Conservation (phyloP, 2,888 invertebrate genomes). For the Mantis religiosa region DNA sequence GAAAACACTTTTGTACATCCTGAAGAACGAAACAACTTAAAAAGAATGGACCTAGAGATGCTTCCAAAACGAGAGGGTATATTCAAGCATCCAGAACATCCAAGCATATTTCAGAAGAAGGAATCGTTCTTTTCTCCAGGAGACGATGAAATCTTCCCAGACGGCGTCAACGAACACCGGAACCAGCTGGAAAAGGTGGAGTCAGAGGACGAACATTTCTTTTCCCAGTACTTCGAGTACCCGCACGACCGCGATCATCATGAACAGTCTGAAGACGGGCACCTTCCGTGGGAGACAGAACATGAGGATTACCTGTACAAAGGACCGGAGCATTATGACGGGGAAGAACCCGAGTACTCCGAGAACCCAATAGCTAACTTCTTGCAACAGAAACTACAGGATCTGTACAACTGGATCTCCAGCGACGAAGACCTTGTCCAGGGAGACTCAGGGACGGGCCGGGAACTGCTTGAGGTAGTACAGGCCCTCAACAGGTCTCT, state of each 20-base stretch:
- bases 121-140: neutral
- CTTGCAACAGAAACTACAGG: constrained; percentile 51
- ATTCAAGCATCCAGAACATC: too few species aligned
- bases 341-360: constrained; percentile 38
- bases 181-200: neutral
- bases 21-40: too few species aligned
- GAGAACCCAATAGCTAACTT: constrained; percentile 50
- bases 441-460: constrained; percentile 8
- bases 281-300: constrained; percentile 36
- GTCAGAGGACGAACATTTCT: neutral
- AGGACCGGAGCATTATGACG: constrained; percentile 40
- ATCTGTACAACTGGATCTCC: constrained; percentile 51
- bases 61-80: too few species aligned
- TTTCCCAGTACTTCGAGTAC: neutral
- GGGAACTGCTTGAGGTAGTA: constrained; percentile 39
- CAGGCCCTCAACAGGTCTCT: constrained; percentile 53
- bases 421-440: constrained; percentile 44
- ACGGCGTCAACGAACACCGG: neutral
- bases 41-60: too few species aligned
- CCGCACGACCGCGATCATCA: neutral
- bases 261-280: constrained; percentile 32
- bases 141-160: neutral
- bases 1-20: too few species aligned
- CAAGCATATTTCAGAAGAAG: neutral
- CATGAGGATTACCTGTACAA: constrained; percentile 44